These are phyloP conservation scores for Benitochromis conjunctus DNA, from an alignment of 2,113 vertebrate genomes.

Conservation along the genomic window DNA sequence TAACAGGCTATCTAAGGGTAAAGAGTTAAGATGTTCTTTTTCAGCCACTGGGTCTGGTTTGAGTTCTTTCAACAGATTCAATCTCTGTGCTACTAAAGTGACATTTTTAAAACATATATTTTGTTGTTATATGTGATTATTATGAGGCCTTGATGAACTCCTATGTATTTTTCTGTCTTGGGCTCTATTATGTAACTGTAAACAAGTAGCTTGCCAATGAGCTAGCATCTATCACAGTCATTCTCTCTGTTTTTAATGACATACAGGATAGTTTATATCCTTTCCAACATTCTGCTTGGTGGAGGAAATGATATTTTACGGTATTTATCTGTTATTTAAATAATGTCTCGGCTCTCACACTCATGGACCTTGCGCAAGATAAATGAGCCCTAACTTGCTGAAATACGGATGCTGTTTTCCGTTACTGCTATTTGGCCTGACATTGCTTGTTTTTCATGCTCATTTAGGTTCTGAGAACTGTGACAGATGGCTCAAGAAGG, in stretches of 20 bases:
- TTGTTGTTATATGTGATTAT: not conserved
- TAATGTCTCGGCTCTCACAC: not conserved
- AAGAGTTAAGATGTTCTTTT: not conserved
- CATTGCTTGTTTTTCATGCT: not conserved
- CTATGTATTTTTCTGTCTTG: not conserved
- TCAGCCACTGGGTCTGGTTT: not conserved
- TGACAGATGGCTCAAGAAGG: not conserved
- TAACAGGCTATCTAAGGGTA: not conserved
- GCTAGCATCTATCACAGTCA: not conserved
- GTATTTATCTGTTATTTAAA: not conserved
- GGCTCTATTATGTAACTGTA: not conserved
- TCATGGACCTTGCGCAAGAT: not conserved
- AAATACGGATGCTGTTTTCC: not conserved
- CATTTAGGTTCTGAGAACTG: not conserved
- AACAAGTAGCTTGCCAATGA: not conserved
- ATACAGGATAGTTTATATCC: not conserved
- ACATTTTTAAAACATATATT: not conserved
- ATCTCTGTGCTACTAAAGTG: not conserved
- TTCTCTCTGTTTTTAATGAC: not conserved
- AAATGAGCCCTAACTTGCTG: not conserved
- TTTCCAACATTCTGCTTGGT: not conserved
- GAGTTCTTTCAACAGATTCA: not conserved
- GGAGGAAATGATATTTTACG: not conserved
- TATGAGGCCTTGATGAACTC: not conserved
- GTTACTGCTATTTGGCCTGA: not conserved